These are phyloP conservation scores for Drosophila arawakana DNA, from an alignment of 1,140 invertebrate species.

Conservation along the genomic window DNA sequence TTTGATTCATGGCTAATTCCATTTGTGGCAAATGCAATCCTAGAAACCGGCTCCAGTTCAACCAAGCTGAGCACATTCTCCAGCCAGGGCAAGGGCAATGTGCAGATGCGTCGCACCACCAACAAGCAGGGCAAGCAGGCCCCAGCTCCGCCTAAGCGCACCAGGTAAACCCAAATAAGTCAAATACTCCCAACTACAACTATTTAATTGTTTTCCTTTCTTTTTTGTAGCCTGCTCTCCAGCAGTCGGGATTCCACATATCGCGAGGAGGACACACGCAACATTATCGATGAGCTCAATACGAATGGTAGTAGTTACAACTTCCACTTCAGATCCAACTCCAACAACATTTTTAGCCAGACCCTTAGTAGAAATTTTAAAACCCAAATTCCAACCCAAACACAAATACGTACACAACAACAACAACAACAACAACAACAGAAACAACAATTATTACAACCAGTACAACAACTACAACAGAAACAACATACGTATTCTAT, in stretches of 20 bases:
- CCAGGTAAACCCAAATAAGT: conserved; percentile 87
- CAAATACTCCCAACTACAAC: neutral
- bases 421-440: conserved; percentile 49
- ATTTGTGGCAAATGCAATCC: conserved; percentile 13
- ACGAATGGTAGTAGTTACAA: conserved; percentile 74
- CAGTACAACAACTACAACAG: conserved; percentile 49
- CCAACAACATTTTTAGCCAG: conserved; percentile 69
- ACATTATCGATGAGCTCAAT: conserved; percentile 62
- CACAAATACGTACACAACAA: conserved; percentile 68
- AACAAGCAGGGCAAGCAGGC: conserved; percentile 96
- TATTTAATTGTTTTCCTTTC: neutral
- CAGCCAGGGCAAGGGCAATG: conserved; percentile 87
- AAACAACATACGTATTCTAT: conserved; percentile 78
- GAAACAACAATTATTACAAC: conserved; percentile 58
- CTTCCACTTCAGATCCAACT: conserved; percentile 56
- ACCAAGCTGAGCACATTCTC: conserved; percentile 89
- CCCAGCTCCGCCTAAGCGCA: conserved; percentile 97
- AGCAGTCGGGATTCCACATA: conserved; percentile 87
- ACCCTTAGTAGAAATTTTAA: conserved; percentile 81
- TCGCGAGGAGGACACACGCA: conserved; percentile 77
- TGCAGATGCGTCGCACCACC: conserved; percentile 93
- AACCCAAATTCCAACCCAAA: conserved; percentile 79
- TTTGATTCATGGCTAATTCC: conserved; percentile 12
- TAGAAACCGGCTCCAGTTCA: conserved; percentile 86
- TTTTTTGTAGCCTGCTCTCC: conserved; percentile 88